Conservation (phyloP, 2,113 vertebrate species). For the Rostratula benghalensis region DNA sequence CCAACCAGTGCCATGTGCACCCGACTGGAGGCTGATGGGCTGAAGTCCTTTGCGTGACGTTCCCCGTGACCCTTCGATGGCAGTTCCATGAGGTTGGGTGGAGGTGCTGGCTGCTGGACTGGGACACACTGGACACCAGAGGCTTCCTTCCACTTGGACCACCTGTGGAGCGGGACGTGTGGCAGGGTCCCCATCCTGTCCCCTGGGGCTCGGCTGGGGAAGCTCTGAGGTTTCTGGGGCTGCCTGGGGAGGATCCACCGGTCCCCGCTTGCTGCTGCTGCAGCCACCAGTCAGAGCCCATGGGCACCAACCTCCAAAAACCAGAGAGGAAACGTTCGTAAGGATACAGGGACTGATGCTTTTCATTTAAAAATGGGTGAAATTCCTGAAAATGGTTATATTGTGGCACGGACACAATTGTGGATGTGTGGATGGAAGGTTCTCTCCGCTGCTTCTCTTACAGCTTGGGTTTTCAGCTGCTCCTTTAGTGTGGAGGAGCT, state of each 20-base stretch:
- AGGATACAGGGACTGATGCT: background rate
- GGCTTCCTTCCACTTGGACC: too few species aligned
- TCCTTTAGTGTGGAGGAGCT: background rate
- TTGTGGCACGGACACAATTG: background rate
- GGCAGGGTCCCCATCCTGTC: background rate
- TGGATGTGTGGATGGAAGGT: background rate
- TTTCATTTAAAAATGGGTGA: constrained; percentile 6
- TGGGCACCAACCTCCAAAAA: background rate
- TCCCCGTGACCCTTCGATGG: background rate
- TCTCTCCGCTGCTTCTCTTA: background rate
- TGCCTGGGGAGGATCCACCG: background rate
- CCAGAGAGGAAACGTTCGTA: background rate
- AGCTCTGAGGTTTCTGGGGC: accelerated
- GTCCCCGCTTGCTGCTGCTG: background rate
- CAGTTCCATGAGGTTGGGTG: background rate
- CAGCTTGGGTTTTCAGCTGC: background rate
- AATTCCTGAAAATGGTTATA: constrained; percentile 17
- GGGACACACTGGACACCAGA: background rate
- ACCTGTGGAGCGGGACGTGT: accelerated
- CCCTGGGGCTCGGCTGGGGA: accelerated
- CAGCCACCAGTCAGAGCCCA: background rate
- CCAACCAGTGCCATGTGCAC: background rate
- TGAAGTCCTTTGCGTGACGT: background rate
- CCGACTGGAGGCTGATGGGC: background rate
- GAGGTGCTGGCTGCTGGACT: background rate